Conservation (phyloP, 2,888 invertebrate genomes). For the Nowickia ferox region DNA sequence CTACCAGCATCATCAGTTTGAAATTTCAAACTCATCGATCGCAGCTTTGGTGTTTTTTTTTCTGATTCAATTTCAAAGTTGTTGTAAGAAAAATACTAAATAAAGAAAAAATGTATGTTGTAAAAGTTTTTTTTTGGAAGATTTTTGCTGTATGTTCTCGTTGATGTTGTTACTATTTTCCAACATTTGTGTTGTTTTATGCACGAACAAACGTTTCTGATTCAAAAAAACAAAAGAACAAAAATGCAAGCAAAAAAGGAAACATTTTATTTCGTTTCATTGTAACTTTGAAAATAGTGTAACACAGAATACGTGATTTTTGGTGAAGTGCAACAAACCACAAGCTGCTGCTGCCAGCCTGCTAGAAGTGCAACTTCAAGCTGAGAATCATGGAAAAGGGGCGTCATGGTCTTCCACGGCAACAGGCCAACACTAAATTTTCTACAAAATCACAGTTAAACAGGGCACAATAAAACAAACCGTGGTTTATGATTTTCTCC, state of each 20-base stretch:
- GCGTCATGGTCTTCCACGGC: constrained; percentile 60
- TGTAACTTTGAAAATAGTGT: constrained; percentile 80
- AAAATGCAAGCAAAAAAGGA: constrained; percentile 19
- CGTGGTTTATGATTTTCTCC: constrained; percentile 60
- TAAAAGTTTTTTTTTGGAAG: neutral
- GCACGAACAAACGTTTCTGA: constrained; percentile 74
- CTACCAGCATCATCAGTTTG: constrained; percentile 61
- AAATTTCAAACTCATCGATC: constrained; percentile 66
- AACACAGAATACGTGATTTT: constrained; percentile 83
- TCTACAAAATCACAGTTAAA: constrained; percentile 33
- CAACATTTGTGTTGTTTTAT: constrained; percentile 57
- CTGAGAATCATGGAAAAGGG: constrained; percentile 64
- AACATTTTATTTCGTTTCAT: constrained; percentile 36
- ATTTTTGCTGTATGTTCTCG: constrained; percentile 41
- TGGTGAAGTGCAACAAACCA: constrained; percentile 69
- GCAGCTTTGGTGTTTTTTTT: constrained; percentile 47
- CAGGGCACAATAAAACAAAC: constrained; percentile 14
- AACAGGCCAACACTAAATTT: constrained; percentile 30
- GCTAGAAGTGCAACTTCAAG: constrained; percentile 43
- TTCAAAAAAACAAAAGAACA: constrained; percentile 22
- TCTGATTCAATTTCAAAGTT: constrained; percentile 1
- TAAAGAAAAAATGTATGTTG: constrained; percentile 37
- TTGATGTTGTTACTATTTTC: constrained; percentile 66
- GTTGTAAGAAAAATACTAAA: constrained; percentile 35
- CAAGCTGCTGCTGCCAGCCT: constrained; percentile 25